phyloP scores from a whole-genome alignment of 1,140 invertebrate genomes.

The Procambarus virginalis region DNA sequence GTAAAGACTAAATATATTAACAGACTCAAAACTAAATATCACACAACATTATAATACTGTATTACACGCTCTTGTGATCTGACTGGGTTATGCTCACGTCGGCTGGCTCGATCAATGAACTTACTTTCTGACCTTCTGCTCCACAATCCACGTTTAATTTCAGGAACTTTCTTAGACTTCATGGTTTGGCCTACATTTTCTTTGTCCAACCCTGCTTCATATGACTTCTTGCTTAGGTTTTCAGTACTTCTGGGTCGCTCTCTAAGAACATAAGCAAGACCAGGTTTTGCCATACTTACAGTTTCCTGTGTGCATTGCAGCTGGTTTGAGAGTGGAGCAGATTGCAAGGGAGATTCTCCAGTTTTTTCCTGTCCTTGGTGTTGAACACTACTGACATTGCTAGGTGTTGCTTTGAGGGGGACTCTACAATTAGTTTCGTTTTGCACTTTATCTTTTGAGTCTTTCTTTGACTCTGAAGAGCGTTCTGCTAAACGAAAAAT shows the following conservation, averaged over 20 bases:
- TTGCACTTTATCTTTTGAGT: neutral
- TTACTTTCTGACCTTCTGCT: constrained; percentile 1
- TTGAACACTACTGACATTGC: neutral
- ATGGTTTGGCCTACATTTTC: neutral
- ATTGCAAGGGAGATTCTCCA: neutral
- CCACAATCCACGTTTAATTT: neutral
- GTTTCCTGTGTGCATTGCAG: neutral
- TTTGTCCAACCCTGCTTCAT: neutral
- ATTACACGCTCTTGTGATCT: neutral
- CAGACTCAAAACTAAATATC: neutral
- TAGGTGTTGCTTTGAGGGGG: neutral
- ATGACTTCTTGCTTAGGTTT: neutral
- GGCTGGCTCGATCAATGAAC: neutral
- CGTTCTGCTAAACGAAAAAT: constrained; percentile 34
- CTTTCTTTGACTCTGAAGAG: neutral
- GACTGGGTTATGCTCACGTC: neutral
- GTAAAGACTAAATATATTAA: neutral
- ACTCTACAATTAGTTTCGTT: neutral
- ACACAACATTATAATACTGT: neutral
- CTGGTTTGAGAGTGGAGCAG: neutral
- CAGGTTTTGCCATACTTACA: neutral
- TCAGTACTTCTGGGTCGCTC: neutral
- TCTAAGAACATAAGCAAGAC: neutral
- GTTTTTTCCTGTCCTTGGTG: neutral
- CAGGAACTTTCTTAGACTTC: neutral